Base-by-base conservation (phyloP, 2,113 vertebrate genomes). In the Ranitomeya imitator region DNA sequence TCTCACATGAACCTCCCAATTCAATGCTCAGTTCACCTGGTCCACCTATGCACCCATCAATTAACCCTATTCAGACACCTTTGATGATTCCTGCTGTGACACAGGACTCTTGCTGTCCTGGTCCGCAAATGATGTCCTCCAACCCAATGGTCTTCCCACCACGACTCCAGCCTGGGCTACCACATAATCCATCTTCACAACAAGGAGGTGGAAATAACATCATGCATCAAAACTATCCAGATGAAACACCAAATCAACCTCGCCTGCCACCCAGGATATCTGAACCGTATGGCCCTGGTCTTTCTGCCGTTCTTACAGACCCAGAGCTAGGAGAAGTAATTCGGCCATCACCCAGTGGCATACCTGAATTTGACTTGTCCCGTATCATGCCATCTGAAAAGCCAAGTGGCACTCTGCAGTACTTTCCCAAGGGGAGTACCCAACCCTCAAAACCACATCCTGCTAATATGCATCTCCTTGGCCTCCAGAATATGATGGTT, bases 331-430 rank as follows among this genome's bases (percentile, higher is more conserved):
- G 98, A 0, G 98, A 99, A 76, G 98, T 99, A 84, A 99, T 99
- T 91, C 96, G 98, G 73, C 95, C 97, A 86, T 95, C 95, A 2
- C 97, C 97, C 78, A 96, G 97, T 0, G 98, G 98, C 10, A 99
- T 99, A 91, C 98, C 98, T 0, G 98, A 99, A 92, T 99, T 99
- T 65, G 98, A 99, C 92, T 94, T 99, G 31, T 99, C 98, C 21
- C 95, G 98, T 90, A 99, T 99, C 95, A 99, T 99, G 95, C 98
- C 98, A 0, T 97, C 98, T 0, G 98, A 99, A 94, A 99, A 99
- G 91, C 98, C 98, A 61, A 99, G 98, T 92, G 98, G 98, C 96
- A 99, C 98, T 69, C 95, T 99, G 90, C 97, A 99, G 94, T 99
- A 99, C 94, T 99, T 99, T 91, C 98, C 98, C 74, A 99, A 98